These are phyloP conservation scores for Palaemon carinicauda DNA, from an alignment of 1,140 invertebrate species.

Conservation along the genomic window DNA sequence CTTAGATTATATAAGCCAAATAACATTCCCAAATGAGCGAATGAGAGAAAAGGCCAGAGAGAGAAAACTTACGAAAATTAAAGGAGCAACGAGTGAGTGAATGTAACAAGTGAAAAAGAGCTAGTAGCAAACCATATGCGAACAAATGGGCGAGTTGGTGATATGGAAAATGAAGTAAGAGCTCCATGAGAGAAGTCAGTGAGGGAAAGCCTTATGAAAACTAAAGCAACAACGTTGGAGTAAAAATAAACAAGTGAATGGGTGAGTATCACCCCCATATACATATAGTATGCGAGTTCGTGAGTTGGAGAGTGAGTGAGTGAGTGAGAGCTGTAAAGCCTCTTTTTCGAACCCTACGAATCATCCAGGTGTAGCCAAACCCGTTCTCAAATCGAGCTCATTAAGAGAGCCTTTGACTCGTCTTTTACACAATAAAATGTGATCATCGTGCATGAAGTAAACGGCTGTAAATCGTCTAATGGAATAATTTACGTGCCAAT, in stretches of 20 bases:
- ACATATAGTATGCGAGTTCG: too few relatives aligned
- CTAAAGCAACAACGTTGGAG: too few relatives aligned
- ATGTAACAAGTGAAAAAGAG: neutral
- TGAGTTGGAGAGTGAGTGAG: too few relatives aligned
- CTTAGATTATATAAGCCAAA: too few relatives aligned
- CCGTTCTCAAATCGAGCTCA: neutral
- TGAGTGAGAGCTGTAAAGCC: too few relatives aligned
- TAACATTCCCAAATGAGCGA: too few relatives aligned
- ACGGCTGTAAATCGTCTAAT: conserved; percentile 48
- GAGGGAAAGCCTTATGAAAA: too few relatives aligned
- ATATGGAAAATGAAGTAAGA: too few relatives aligned
- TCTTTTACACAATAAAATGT: conserved; percentile 47
- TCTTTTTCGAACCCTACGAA: neutral
- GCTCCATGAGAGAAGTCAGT: neutral
- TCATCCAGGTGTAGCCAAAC: conserved; percentile 17
- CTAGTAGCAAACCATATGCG: too few relatives aligned
- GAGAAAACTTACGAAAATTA: neutral
- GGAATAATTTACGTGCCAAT: conserved; percentile 45
- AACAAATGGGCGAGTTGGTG: neutral
- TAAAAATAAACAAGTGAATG: too few relatives aligned
- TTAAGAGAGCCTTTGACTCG: neutral
- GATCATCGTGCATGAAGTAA: conserved; percentile 37
- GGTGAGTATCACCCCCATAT: too few relatives aligned
- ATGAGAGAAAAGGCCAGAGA: neutral
- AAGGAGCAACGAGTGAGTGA: neutral